Evolutionary conservation across 2,113 vertebrate species (phyloP), one percentile per base, ranked within the genome.

Genomic region (Mesitornis unicolor): DNA sequence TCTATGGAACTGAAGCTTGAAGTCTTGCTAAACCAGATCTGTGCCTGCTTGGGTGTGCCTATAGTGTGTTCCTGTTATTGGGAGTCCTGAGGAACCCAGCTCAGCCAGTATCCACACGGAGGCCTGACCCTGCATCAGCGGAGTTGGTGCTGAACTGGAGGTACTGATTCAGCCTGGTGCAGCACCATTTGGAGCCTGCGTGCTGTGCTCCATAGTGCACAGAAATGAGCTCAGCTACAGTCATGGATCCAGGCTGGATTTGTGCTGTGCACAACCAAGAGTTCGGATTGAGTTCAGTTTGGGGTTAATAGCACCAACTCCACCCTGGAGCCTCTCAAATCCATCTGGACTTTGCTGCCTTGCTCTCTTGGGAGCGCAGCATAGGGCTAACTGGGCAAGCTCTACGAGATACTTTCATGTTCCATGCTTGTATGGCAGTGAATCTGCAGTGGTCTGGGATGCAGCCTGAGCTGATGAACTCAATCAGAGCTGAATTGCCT

Each of bases 1-100:
- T 29, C 26, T 38, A 2, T n/a, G 45, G 79, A 71, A 53, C 51
- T 0, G 0, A 25, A 9, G 13, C 0, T 0, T 40, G 33, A 31
- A 76, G 71, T 38, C 85, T 45, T 54, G 71, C 59, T 61, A 54
- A 74, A 47, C 63, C 47, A 70, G 75, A 50, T 43, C 36, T 35
- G 3, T 45, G 63, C 20, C 53, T 83, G 22, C 31, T 60, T 35
- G 60, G 78, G 42, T 80, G 57, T 65, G 48, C 25, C 61, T 28
- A 0, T 0, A 0, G 56, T 4, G 9, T 4, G 16, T 29, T 69
- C 33, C 70, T 65, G 18, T 38, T 82, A 9, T 2, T 53, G 53
- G 70, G n/a, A n/a, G 14, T 5, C 25, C 35, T 22, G 53, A 81
- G 48, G 35, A 81, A 17, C 54, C 15, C 59, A 33, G 61, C 1